Percentiles rank a stretch among this genome's conserved stretches.
These are phyloP conservation scores for Mirounga angustirostris DNA, from an alignment of 2,113 vertebrate genomes.

Conservation along the genomic window DNA sequence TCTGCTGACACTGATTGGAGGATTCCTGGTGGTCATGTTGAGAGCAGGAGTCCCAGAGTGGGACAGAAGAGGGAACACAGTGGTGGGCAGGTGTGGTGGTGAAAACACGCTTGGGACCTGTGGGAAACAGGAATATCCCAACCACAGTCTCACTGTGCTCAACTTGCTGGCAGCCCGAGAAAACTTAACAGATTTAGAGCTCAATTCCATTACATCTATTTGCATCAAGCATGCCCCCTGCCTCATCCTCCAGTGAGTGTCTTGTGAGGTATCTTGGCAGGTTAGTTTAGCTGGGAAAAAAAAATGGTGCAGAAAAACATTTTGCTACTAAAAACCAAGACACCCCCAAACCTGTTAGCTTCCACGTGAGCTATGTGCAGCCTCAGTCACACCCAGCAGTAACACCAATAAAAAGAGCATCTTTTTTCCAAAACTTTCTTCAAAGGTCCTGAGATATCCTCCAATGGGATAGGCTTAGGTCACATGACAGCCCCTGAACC, in stretches of 20 bases:
- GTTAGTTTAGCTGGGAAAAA: conserved; percentile 82
- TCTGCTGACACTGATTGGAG: background rate
- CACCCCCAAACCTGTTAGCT: background rate
- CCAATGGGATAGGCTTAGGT: background rate
- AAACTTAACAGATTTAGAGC: conserved; percentile 89
- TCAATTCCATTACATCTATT: conserved; percentile 90
- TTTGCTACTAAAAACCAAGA: background rate
- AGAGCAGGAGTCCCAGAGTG: background rate
- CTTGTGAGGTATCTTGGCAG: conserved; percentile 89
- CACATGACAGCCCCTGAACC: background rate
- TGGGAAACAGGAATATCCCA: conserved; percentile 76
- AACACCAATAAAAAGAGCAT: background rate
- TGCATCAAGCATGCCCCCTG: conserved; percentile 87
- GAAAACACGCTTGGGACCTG: conserved; percentile 63
- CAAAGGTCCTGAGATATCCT: background rate
- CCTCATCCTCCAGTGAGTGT: conserved; percentile 90
- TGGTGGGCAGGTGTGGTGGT: background rate
- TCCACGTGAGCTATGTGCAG: background rate
- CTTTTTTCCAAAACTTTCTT: background rate
- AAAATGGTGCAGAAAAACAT: conserved; percentile 51
- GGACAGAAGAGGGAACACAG: background rate
- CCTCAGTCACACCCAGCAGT: background rate
- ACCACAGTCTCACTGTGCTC: conserved; percentile 54
- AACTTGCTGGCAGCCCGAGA: conserved; percentile 81
- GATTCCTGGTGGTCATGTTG: background rate